phyloP scores from a whole-genome alignment of 2,113 vertebrate genomes.

The Donacobius atricapilla region DNA sequence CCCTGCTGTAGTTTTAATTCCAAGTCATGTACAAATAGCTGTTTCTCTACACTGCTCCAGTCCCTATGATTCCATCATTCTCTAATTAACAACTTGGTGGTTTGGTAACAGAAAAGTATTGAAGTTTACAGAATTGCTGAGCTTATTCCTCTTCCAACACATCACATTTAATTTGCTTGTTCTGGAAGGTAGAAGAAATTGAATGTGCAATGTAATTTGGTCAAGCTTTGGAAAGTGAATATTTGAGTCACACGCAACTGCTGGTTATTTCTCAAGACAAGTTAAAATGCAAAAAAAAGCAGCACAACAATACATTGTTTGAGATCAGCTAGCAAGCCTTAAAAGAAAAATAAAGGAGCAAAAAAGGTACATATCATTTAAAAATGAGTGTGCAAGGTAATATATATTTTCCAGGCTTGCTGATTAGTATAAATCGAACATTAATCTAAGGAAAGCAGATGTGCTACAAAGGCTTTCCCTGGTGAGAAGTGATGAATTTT shows the following conservation, averaged over 20 bases:
- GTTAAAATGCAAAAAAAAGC: background rate
- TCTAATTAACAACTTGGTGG: constrained; percentile 21
- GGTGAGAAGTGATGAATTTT: background rate
- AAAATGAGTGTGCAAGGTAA: background rate
- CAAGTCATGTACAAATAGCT: background rate
- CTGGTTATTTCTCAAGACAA: background rate
- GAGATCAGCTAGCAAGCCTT: background rate
- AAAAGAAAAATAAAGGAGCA: background rate
- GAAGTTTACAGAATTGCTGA: background rate
- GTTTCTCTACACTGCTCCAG: background rate
- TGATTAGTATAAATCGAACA: background rate
- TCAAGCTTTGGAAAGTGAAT: constrained; percentile 3
- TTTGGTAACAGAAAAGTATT: background rate
- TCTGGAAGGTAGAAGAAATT: constrained; percentile 32
- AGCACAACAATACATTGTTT: background rate
- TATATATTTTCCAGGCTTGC: background rate
- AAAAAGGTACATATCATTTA: background rate
- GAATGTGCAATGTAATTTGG: constrained; percentile 16
- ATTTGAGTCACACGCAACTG: background rate
- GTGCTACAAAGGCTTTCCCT: background rate
- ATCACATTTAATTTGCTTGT: constrained; percentile 8
- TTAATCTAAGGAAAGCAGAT: background rate
- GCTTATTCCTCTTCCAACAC: background rate
- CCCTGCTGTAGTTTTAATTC: background rate
- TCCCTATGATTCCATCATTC: background rate